These are phyloP conservation scores for Ramazzottius varieornatus DNA, from an alignment of 2,888 invertebrate species.

Conservation along the genomic window DNA sequence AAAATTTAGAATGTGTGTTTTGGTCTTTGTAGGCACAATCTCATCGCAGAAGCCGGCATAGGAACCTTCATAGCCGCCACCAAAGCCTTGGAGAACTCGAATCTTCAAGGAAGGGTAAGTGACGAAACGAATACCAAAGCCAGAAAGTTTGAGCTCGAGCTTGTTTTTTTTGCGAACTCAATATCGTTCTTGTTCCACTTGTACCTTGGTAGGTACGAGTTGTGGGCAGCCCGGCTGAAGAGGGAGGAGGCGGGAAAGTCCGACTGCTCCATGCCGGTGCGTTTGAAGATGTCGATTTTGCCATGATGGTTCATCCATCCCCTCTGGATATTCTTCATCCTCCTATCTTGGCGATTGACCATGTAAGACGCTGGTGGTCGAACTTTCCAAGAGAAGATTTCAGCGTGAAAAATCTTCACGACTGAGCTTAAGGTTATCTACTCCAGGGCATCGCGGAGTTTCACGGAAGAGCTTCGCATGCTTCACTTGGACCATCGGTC, in stretches of 20 bases:
- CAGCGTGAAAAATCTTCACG: too few species aligned
- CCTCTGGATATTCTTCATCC: neutral
- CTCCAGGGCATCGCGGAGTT: too few species aligned
- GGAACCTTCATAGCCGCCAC: neutral
- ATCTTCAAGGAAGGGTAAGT: neutral
- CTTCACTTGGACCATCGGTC: neutral
- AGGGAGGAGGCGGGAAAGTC: slow-evolving; percentile 8
- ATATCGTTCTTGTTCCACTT: too few species aligned
- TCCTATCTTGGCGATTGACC: neutral
- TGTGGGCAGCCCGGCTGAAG: slow-evolving; percentile 8
- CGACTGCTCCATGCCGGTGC: slow-evolving; percentile 5
- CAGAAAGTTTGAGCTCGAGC: neutral
- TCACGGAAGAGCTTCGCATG: too few species aligned
- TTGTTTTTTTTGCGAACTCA: neutral
- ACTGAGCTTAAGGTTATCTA: too few species aligned
- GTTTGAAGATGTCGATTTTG: slow-evolving; percentile 7
- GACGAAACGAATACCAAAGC: neutral
- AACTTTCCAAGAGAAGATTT: too few species aligned
- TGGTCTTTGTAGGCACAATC: slow-evolving; percentile 14
- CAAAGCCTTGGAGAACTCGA: neutral
- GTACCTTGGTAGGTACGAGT: slow-evolving; percentile 4
- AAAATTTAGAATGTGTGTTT: too few species aligned
- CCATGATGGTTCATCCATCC: slow-evolving; percentile 8
- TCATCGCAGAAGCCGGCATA: neutral
- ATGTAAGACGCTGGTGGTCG: neutral